These are phyloP conservation scores for Dolichallabes microphthalmus DNA, from an alignment of 2,113 vertebrate species.

Conservation along the genomic window DNA sequence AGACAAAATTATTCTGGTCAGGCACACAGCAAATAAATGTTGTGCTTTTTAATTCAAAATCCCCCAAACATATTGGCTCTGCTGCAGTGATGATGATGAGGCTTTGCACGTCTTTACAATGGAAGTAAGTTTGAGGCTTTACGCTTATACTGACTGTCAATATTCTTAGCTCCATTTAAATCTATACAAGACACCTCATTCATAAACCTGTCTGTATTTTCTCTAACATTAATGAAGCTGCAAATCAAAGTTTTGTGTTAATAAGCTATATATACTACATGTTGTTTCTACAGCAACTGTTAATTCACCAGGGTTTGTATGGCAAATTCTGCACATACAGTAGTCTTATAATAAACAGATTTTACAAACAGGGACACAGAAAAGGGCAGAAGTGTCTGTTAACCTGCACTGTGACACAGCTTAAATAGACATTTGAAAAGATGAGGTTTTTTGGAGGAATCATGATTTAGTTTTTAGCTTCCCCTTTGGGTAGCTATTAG, in stretches of 20 bases:
- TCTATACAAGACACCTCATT: neutral
- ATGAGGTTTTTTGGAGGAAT: neutral
- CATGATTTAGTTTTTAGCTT: neutral
- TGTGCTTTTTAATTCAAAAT: conserved; percentile 44
- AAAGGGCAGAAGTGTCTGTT: neutral
- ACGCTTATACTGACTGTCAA: neutral
- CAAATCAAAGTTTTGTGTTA: too few relatives aligned
- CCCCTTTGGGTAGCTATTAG: neutral
- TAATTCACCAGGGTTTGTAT: neutral
- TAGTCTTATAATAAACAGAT: neutral
- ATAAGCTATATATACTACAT: too few relatives aligned
- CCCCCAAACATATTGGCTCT: neutral
- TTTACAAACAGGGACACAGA: neutral
- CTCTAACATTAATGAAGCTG: too few relatives aligned
- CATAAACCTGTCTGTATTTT: neutral
- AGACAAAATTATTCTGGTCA: conserved; percentile 28
- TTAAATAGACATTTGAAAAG: neutral
- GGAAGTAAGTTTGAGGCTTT: neutral
- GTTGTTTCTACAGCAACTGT: neutral
- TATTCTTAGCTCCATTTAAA: neutral
- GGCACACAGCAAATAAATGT: conserved; percentile 21
- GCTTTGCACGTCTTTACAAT: neutral
- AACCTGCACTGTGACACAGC: neutral
- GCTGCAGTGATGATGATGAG: conserved; percentile 7
- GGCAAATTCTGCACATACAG: too few relatives aligned